These are phyloP conservation scores for Lasius platythorax DNA, from an alignment of 2,888 invertebrate species.

Conservation along the genomic window DNA sequence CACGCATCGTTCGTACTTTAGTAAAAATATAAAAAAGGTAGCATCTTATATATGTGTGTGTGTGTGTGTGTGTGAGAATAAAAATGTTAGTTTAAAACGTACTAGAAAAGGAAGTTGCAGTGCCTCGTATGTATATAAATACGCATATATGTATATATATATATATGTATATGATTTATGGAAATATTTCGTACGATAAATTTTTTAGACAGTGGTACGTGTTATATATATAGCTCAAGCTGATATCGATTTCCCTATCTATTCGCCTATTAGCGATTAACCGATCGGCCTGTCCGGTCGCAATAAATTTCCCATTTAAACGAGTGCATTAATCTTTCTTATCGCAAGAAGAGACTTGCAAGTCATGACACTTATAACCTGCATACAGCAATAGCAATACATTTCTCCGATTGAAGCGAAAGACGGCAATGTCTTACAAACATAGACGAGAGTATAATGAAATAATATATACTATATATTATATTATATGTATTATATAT, in stretches of 20 bases:
- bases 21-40: constrained; percentile 53
- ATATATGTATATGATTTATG: constrained; percentile 61
- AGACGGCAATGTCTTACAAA: not conserved
- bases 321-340: constrained; percentile 38
- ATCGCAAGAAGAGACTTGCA: not conserved
- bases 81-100: constrained; percentile 64
- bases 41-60: not conserved
- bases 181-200: constrained; percentile 62
- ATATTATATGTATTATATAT: not conserved
- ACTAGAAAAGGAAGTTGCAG: constrained; percentile 72
- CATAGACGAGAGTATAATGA: not conserved
- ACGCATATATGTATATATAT: constrained; percentile 57
- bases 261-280: constrained; percentile 67
- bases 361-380: constrained; percentile 6
- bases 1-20: constrained; percentile 20
- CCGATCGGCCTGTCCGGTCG: constrained; percentile 64
- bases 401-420: constrained; percentile 40
- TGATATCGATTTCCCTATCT: constrained; percentile 64
- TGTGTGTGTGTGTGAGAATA: constrained; percentile 43
- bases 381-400: not conserved
- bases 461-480: constrained; percentile 12
- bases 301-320: constrained; percentile 23
- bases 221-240: constrained; percentile 65
- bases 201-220: constrained; percentile 65
- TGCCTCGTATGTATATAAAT: constrained; percentile 63